Percentiles rank a stretch among this genome's conserved stretches.
phyloP scores from a whole-genome alignment of 2,797 vertebrate species.

The Antrozous pallidus region DNA sequence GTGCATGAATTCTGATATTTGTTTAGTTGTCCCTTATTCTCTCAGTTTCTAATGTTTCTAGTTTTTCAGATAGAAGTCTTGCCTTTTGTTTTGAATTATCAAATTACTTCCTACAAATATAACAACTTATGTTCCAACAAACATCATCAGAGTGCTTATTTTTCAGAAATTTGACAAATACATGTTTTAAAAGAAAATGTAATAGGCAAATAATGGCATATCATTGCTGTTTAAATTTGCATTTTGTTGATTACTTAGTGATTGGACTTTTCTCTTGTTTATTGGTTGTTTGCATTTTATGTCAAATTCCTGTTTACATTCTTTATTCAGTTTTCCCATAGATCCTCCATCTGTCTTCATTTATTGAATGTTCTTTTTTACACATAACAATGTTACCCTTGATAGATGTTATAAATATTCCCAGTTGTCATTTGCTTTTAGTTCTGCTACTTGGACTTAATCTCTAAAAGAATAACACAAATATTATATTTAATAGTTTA shows the following conservation, averaged over 20 bases:
- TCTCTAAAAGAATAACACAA: conserved; percentile 1
- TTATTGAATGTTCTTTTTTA: neutral
- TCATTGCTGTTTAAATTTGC: conserved; percentile 12
- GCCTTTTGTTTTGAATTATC: neutral
- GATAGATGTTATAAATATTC: neutral
- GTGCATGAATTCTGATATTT: neutral
- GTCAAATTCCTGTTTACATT: neutral
- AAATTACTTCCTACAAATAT: neutral
- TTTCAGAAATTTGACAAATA: neutral
- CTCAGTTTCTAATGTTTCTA: neutral
- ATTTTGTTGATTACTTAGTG: neutral
- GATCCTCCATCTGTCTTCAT: neutral
- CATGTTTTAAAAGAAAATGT: neutral
- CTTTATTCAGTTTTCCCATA: neutral
- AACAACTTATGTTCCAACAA: neutral
- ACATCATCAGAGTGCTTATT: neutral
- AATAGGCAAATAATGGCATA: neutral
- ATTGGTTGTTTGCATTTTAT: neutral
- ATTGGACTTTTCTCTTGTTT: neutral
- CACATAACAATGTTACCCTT: neutral
- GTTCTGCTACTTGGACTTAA: conserved; percentile 12
- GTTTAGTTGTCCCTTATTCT: neutral
- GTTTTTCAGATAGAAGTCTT: neutral
- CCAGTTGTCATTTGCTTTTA: neutral
- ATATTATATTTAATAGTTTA: neutral